Conservation (phyloP, 2,797 vertebrate genomes). For the Dendrocincla tyrannina region DNA sequence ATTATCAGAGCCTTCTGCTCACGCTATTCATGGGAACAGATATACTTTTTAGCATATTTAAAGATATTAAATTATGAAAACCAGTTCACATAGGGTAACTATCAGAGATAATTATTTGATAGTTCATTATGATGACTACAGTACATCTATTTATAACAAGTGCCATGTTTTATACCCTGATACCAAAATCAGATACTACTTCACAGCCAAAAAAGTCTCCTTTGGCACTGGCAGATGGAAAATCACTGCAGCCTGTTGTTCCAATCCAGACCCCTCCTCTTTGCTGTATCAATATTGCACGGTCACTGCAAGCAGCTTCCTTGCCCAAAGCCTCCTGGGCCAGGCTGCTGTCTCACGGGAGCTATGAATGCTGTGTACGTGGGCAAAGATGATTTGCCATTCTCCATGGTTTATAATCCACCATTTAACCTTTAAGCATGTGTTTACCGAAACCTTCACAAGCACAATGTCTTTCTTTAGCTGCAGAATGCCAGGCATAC, state of each 20-base stretch:
- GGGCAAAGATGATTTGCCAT: background rate
- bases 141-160: background rate
- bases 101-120: conserved; percentile 32
- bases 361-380: background rate
- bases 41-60: conserved; percentile 4
- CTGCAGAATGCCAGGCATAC: background rate
- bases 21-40: background rate
- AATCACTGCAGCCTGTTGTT: background rate
- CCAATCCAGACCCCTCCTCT: background rate
- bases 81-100: conserved; percentile 32
- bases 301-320: background rate
- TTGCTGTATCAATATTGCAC: background rate
- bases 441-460: background rate
- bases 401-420: background rate
- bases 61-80: conserved; percentile 36
- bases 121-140: background rate
- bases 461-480: background rate
- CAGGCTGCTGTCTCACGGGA: background rate
- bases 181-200: background rate
- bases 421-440: background rate
- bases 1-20: conserved; percentile 28
- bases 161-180: background rate
- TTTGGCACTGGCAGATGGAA: background rate
- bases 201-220: background rate
- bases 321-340: background rate